Evolutionary conservation across 2,888 invertebrate genomes (phyloP), one percentile per base, ranked within the genome.

Genomic region (Drepana falcataria): DNA sequence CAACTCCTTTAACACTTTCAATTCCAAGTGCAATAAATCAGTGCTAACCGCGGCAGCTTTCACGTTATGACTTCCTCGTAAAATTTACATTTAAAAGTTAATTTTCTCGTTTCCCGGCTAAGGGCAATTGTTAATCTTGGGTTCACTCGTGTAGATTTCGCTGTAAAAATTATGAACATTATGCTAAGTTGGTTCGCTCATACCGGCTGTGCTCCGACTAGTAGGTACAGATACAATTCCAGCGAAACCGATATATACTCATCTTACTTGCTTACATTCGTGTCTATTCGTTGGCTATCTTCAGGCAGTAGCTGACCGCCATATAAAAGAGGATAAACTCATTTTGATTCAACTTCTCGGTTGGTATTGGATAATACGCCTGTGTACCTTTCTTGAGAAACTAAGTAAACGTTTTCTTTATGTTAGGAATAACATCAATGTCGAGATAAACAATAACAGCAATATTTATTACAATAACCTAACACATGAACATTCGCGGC

Each of bases 71-170:
- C 83, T 90, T 85, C 85, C 86, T 86, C 87, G 87, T 88, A 88
- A 90, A 89, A 89, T 90, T 88, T 89, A 89, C 88, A 88, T 89
- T 88, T 87, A 86, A 90, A 89, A 88, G 86, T 89, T 85, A 89
- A 90, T 90, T 87, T 88, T 87, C 88, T 82, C 84, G 76, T 77
- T 81, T 71, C 77, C 75, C 77, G 75, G 79, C 81, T 83, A 75
- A 82, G 78, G 79, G 83, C 86, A 83, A 85, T 87, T 87, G 86
- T 87, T 88, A 87, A 88, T 89, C 86, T 85, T 81, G 85, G 77
- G 82, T 83, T 80, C 79, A 69, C 74, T 75, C 72, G 73, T 74
- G 79, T 75, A 73, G 68, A 69, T 65, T 59, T 69, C 59, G 58
- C 65, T 75, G 72, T 75, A 76, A 79, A 81, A 83, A 82, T 77